Conservation (phyloP, 2,888 invertebrate genomes). For the Pheosia tremula region DNA sequence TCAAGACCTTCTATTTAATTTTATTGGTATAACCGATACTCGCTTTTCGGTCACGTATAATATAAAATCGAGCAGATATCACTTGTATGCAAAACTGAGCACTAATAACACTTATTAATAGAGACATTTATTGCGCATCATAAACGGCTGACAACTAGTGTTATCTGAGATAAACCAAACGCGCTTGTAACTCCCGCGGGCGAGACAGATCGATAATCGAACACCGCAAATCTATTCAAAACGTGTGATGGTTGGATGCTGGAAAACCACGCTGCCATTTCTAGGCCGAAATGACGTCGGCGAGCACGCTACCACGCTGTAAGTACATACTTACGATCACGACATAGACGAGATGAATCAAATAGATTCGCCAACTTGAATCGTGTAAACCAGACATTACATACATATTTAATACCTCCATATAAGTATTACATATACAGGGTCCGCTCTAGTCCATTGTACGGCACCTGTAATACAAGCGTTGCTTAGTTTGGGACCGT, state of each 20-base stretch:
- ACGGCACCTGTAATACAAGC: too few relatives aligned
- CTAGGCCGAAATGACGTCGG: constrained; percentile 42
- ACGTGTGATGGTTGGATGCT: constrained; percentile 50
- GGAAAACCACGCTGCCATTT: constrained; percentile 48
- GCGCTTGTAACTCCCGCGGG: constrained; percentile 43
- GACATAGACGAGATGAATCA: too few relatives aligned
- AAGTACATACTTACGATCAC: too few relatives aligned
- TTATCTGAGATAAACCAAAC: constrained; percentile 56
- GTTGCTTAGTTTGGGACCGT: too few relatives aligned
- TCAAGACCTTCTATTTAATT: too few relatives aligned
- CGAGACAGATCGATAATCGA: constrained; percentile 45
- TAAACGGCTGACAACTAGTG: constrained; percentile 49
- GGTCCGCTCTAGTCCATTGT: too few relatives aligned
- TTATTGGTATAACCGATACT: too few relatives aligned
- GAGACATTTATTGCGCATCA: constrained; percentile 37
- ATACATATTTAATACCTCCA: too few relatives aligned
- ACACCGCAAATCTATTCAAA: constrained; percentile 53
- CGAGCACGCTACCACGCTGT: constrained; percentile 10
- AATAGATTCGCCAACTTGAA: too few relatives aligned
- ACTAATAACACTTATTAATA: constrained; percentile 27
- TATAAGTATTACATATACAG: too few relatives aligned
- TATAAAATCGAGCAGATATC: constrained; percentile 4
- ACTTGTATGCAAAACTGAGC: constrained; percentile 34
- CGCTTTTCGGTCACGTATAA: not conserved
- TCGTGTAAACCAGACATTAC: too few relatives aligned